Evolutionary conservation across 2,888 invertebrate species (phyloP), one percentile per base, ranked within the genome.

Genomic region (Theretra japonica): DNA sequence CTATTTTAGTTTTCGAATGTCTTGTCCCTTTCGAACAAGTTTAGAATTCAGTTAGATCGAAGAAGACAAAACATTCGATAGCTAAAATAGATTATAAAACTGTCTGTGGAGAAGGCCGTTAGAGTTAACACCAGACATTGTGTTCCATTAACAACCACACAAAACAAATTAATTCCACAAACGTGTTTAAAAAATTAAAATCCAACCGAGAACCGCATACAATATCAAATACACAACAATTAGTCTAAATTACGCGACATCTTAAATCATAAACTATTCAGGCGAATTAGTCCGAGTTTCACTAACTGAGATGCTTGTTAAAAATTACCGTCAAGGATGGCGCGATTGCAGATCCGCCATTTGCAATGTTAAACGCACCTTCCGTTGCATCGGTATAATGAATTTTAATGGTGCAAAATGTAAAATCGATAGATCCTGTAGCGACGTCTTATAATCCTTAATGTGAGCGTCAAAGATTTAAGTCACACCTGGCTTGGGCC

Each of bases 381-480:
- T 15, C 85, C 87, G 87, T 85, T 89, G 91, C 90, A 89, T 86
- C 83, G 87, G 87, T 90, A 93, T 94, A 93, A 93, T 93, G 93
- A 89, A 93, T 95, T 95, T 95, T 95, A 95, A 94, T 95, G 95
- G 88, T 90, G 92, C 82, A 80, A 90, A 92, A 90, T 91, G 88
- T 86, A 82, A 87, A 86, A 88, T 90, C 92, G 87, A 92, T 89
- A 85, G 85, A 84, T 84, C 82, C 82, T 79, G 77, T 78, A 75
- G 76, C 80, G 50, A 50, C 48, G 23, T n/a, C 70, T 71, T 41
- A 65, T 65, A 50, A 56, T 50, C 4, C 30, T 69, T 30, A 71
- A 88, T 77, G 79, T 80, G 76, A 73, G 77, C 77, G 83, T 82
- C 81, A 78, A 79, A 82, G 88, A 89, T 82, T 88, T 88, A 87